Percentiles rank a stretch among this genome's conserved stretches.
phyloP scores from a whole-genome alignment of 2,888 invertebrate genomes.

The Hydrotaea cyrtoneurina region DNA sequence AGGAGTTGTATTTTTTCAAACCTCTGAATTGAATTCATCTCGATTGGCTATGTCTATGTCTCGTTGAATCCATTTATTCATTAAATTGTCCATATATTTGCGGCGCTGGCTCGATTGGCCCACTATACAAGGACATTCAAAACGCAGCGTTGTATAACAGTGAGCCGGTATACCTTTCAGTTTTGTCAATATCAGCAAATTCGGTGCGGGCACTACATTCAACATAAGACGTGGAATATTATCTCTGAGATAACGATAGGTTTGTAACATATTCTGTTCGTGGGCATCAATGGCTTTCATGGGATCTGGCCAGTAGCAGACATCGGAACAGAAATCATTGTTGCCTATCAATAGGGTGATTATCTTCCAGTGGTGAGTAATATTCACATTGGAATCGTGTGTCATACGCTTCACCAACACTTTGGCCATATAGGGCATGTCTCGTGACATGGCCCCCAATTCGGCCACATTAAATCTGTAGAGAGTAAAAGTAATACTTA shows the following conservation, averaged over 20 bases:
- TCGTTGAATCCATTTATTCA: constrained; percentile 82
- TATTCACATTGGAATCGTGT: constrained; percentile 82
- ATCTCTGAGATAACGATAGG: constrained; percentile 81
- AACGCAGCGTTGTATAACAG: constrained; percentile 80
- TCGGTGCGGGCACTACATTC: constrained; percentile 82
- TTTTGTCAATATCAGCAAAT: constrained; percentile 80
- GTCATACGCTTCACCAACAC: constrained; percentile 82
- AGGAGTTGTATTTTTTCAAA: constrained; percentile 52
- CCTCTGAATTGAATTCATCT: constrained; percentile 79
- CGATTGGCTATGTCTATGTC: constrained; percentile 82
- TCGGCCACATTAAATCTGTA: constrained; percentile 84
- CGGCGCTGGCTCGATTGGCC: constrained; percentile 77
- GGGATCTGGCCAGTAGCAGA: constrained; percentile 81
- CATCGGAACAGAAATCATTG: constrained; percentile 84
- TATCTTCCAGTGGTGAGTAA: constrained; percentile 85
- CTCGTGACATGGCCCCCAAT: constrained; percentile 83
- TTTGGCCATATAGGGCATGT: constrained; percentile 83
- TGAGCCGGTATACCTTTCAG: constrained; percentile 77
- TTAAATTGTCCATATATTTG: constrained; percentile 80
- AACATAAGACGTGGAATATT: constrained; percentile 84
- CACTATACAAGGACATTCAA: constrained; percentile 84
- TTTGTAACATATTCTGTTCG: constrained; percentile 81
- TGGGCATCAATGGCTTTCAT: constrained; percentile 81
- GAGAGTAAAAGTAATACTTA: too few relatives aligned
- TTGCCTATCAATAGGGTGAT: constrained; percentile 83